Conservation (phyloP, 2,797 vertebrate genomes). For the Ara ararauna region DNA sequence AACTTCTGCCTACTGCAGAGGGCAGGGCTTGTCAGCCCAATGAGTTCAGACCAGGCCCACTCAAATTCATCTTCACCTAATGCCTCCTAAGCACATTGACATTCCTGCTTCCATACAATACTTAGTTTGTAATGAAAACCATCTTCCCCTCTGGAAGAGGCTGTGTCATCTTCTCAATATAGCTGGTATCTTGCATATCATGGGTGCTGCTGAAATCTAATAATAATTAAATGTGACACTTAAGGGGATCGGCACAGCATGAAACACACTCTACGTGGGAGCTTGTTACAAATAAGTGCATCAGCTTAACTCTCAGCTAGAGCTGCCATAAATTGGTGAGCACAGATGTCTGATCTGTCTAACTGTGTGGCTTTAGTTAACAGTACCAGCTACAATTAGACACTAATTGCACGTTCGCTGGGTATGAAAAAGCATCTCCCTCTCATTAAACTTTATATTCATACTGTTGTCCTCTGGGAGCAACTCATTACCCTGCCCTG, state of each 20-base stretch:
- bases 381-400: conserved; percentile 60
- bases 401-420: conserved; percentile 31
- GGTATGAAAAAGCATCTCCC: conserved; percentile 46
- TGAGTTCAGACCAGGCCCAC: accelerated
- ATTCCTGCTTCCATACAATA: not conserved
- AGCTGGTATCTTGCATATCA: conserved; percentile 23
- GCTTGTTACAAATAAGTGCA: conserved; percentile 59
- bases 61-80: not conserved
- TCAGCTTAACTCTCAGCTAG: conserved; percentile 55
- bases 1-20: not conserved
- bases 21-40: not conserved
- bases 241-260: conserved; percentile 10
- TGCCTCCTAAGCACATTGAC: not conserved
- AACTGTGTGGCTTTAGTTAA: conserved; percentile 56
- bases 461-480: conserved; percentile 49
- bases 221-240: conserved; percentile 59
- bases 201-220: conserved; percentile 63
- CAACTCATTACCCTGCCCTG: not conserved
- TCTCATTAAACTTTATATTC: conserved; percentile 68
- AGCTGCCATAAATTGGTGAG: conserved; percentile 61
- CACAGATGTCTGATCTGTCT: conserved; percentile 59
- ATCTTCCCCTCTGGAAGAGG: not conserved
- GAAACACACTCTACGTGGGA: conserved; percentile 25
- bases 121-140: conserved; percentile 45
- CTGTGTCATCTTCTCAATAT: conserved; percentile 1